Percentiles rank a stretch among this genome's conserved stretches.
Conservation (phyloP, 1,140 invertebrate species). For the Brachionus plicatilis region DNA sequence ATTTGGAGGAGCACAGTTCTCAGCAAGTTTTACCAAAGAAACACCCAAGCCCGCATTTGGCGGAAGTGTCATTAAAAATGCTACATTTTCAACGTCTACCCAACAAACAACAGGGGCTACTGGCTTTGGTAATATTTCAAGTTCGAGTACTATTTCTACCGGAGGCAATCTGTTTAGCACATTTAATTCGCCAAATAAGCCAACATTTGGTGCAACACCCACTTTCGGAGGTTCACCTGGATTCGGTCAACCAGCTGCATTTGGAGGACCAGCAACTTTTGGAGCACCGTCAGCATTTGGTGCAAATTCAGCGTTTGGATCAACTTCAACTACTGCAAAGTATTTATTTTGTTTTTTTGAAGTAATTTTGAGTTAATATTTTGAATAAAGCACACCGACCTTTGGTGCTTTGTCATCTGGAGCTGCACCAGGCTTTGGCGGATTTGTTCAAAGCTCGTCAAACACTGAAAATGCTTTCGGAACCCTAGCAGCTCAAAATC, state of each 20-base stretch:
- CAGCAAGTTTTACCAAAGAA: neutral
- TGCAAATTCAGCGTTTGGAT: neutral
- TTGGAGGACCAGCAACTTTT: neutral
- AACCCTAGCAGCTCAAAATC: neutral
- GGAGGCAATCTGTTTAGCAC: neutral
- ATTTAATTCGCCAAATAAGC: neutral
- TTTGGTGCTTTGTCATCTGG: neutral
- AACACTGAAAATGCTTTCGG: neutral
- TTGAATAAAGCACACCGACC: neutral
- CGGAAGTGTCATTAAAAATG: neutral
- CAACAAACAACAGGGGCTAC: neutral
- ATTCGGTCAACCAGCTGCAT: neutral
- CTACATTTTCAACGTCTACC: neutral
- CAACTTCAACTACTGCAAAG: neutral
- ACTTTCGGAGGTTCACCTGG: neutral
- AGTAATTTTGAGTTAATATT: neutral
- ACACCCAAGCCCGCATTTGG: neutral
- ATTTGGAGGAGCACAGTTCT: neutral
- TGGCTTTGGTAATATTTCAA: neutral
- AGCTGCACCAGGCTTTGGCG: neutral
- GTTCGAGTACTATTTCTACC: neutral
- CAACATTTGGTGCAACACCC: neutral
- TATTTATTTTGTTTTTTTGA: neutral
- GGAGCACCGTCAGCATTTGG: neutral
- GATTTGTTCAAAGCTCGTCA: neutral